Conservation (phyloP, 2,888 invertebrate genomes). For the Troides oblongomaculatus region DNA sequence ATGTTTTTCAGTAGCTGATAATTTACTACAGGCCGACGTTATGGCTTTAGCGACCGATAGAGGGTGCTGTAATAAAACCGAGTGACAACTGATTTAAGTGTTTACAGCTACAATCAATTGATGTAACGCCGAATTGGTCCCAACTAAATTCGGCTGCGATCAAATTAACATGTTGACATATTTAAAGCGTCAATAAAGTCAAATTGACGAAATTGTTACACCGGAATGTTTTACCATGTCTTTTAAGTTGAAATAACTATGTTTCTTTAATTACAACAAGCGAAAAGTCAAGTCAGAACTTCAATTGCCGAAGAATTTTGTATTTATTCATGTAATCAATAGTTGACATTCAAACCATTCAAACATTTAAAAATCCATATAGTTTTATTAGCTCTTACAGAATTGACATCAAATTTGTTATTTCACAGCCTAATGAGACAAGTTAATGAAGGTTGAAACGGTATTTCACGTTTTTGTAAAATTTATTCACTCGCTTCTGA, state of each 20-base stretch:
- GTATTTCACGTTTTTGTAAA: background rate
- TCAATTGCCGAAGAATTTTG: background rate
- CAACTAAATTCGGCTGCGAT: slow-evolving; percentile 22
- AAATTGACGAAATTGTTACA: background rate
- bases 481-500: slow-evolving; percentile 5
- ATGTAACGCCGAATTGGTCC: slow-evolving; percentile 14
- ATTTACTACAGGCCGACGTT: slow-evolving; percentile 32
- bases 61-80: slow-evolving; percentile 34
- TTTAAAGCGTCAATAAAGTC: slow-evolving; percentile 22
- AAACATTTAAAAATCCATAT: background rate
- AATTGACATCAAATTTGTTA: slow-evolving; percentile 21
- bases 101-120: slow-evolving; percentile 28
- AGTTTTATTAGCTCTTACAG: slow-evolving; percentile 5
- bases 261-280: background rate
- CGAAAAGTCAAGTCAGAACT: background rate
- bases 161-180: slow-evolving; percentile 22
- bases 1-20: slow-evolving; percentile 33
- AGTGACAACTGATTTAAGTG: slow-evolving; percentile 38
- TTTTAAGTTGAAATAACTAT: background rate
- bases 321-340: too few species aligned
- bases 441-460: slow-evolving; percentile 1
- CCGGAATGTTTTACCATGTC: background rate
- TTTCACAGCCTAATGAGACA: slow-evolving; percentile 17
- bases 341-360: too few species aligned
- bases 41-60: slow-evolving; percentile 30